A percentile compares a stretch with the other conserved stretches of the same genome.
Evolutionary conservation across 2,113 vertebrate genomes (phyloP).

Genomic region (Clupea harengus): DNA sequence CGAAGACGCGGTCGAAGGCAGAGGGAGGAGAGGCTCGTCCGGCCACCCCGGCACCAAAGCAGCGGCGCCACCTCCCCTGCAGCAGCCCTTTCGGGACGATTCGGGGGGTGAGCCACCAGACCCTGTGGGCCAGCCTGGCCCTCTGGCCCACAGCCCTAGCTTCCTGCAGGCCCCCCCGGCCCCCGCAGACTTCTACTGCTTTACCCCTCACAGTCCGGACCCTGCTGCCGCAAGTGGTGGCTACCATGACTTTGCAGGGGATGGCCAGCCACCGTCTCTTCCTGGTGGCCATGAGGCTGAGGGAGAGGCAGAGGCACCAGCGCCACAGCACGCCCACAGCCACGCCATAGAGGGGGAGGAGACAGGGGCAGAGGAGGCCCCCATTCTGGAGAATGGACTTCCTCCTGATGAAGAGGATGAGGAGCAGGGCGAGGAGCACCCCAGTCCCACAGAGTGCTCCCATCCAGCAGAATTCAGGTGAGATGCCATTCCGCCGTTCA

Average conservation of each 20-base stretch:
- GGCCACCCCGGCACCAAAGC: neutral
- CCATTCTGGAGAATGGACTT: slow-evolving; percentile 48
- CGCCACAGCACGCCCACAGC: neutral
- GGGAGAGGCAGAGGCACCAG: slow-evolving; percentile 58
- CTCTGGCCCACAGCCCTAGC: slow-evolving; percentile 42
- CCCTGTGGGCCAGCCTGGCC: slow-evolving; percentile 65
- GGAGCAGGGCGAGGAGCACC: slow-evolving; percentile 71
- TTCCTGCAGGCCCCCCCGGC: slow-evolving; percentile 71
- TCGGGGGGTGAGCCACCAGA: slow-evolving; percentile 78
- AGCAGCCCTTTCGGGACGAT: slow-evolving; percentile 89
- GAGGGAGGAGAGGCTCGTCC: neutral
- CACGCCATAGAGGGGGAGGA: slow-evolving; percentile 52
- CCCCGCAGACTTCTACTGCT: slow-evolving; percentile 85
- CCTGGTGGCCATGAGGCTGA: slow-evolving; percentile 82
- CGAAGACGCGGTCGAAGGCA: neutral
- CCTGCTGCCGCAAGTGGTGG: slow-evolving; percentile 84
- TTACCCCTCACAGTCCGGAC: slow-evolving; percentile 90
- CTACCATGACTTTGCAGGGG: slow-evolving; percentile 92
- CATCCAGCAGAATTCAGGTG: slow-evolving; percentile 95
- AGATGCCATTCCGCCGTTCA: slow-evolving; percentile 41
- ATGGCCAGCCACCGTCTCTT: slow-evolving; percentile 85
- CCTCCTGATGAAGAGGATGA: slow-evolving; percentile 59
- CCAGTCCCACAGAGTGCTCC: slow-evolving; percentile 75
- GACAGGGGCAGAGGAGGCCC: slow-evolving; percentile 49
- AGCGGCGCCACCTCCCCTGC: slow-evolving; percentile 42